Evolutionary conservation across 2,113 vertebrate species (phyloP).

Genomic region (Pelecanus crispus): DNA sequence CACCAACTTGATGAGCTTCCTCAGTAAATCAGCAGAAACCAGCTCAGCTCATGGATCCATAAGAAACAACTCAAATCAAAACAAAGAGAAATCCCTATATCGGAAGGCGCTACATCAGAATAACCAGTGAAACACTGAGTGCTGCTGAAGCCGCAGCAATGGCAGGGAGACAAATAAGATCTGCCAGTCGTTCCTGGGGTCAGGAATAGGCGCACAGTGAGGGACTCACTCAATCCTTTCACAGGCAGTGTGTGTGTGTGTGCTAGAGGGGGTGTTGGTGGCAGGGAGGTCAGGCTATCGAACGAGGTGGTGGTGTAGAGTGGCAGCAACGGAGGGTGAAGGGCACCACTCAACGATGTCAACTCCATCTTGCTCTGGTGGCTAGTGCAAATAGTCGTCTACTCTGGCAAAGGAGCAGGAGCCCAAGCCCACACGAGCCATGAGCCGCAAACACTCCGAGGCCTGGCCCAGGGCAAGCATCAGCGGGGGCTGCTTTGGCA

Average conservation of each 20-base stretch:
- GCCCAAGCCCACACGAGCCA: constrained; percentile 92
- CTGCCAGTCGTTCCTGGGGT: constrained; percentile 41
- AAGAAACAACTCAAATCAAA: constrained; percentile 65
- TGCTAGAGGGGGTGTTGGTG: background rate
- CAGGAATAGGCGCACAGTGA: constrained; percentile 19
- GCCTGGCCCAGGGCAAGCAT: constrained; percentile 97
- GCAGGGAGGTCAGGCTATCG: constrained; percentile 12
- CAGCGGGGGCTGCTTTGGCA: constrained; percentile 97
- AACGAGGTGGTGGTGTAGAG: constrained; percentile 28
- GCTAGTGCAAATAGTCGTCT: constrained; percentile 99
- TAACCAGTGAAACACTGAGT: constrained; percentile 63
- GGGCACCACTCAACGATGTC: constrained; percentile 53
- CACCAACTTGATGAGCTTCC: constrained; percentile 69
- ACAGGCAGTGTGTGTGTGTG: background rate
- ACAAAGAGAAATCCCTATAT: constrained; percentile 59
- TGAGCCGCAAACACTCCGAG: constrained; percentile 95
- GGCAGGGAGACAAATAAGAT: background rate
- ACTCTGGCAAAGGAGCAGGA: constrained; percentile 99
- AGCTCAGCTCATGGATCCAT: constrained; percentile 77
- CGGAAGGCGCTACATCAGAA: constrained; percentile 66
- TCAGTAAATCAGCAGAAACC: constrained; percentile 78
- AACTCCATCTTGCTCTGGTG: constrained; percentile 23
- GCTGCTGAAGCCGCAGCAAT: constrained; percentile 44
- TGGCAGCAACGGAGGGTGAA: constrained; percentile 45
- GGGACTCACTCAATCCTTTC: constrained; percentile 27